Evolutionary conservation across 2,113 vertebrate genomes (phyloP), one percentile per base, ranked within the genome.

Genomic region (Lagenorhynchus albirostris): DNA sequence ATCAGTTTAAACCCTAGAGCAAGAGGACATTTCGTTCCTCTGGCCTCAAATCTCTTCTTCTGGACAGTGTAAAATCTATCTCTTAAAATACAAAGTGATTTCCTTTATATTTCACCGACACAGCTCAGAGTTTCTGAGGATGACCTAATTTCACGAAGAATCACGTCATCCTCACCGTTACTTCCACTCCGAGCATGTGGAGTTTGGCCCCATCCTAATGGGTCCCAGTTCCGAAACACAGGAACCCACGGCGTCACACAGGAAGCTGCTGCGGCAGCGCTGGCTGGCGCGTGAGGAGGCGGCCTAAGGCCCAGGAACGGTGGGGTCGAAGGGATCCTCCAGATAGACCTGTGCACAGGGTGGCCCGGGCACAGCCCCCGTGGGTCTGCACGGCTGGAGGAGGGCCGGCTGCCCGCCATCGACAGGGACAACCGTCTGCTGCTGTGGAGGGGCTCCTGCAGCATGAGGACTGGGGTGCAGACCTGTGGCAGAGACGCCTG

Each of bases 341-440:
- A 36, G 5, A 4, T 31, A 68, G 8, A 13, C 21, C 44, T 33
- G 80, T 3, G 44, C 12, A 0, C 7, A 0, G 36, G 13, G 60
- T 0, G 7, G n/a, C 50, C 3, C 7, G 4, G 74, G 60, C 18
- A 12, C 11, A 41, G 41, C 26, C 9, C 76, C 81, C 8, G 81
- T 53, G 71, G 62, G 91, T 94, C 63, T 98, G n/a, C 81, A 8
- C 18, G 98, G 98, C 70, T 99, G 76, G 98, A 99, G 90, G 97
- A 99, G 62, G 98, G 99, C 7, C 41, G 71, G 14, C 94, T 98
- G 47, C 96, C 96, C 1, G 7, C 58, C 92, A 99, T 99, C 47
- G 26, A 98, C 91, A 98, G 97, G 96, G 98, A 99, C 91, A 99
- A 99, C 58, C 7, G 1, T 17, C 97, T 98, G 83, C 98, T 99